Base-by-base conservation (phyloP, 2,113 vertebrate species). In the Tyto alba region DNA sequence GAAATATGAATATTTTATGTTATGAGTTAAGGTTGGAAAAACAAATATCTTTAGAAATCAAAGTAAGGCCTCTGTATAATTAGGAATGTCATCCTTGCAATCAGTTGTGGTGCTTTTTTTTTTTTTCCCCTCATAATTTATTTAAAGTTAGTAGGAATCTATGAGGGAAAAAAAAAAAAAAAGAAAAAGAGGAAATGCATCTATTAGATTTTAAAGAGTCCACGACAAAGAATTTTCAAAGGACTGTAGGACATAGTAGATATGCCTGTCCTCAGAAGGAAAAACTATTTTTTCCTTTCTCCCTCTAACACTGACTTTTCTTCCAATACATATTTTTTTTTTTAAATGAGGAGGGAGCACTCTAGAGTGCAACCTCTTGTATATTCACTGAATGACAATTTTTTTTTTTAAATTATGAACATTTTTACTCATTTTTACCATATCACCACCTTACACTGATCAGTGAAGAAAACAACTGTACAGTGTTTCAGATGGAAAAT, bases 391-490 rank as follows among this genome's bases (percentile, higher is more conserved):
- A 79, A 74, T 16, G 23, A 1, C 43, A 78, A 23, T 7, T 60
- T 30, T 52, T 60, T 63, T 62, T 43, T 13, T 48, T 55, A 27
- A n/a, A 62, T 27, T 3, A 41, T 11, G 59, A 77, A 71, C 8
- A 32, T 22, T 75, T 68, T 78, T 29, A 67, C 19, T 38, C 1
- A 0, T 29, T 73, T 85, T 74, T 52, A 76, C 10, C 5, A 32
- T 29, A 69, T 17, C 7, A 71, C 9, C 12, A 67, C 26, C 30
- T 55, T 67, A 73, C 26, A 72, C 11, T 50, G 53, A 45, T 2
- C 0, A 0, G 25, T 32, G 13, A 48, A 77, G 21, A 52, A 62
- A 82, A 4, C 18, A 76, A 55, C 3, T 4, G 4, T 19, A 32
- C 9, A 52, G 5, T 9, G 20, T 5, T 56, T 84, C 50, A 60